Conservation (phyloP, 2,888 invertebrate species). For the Rhagium mordax region DNA sequence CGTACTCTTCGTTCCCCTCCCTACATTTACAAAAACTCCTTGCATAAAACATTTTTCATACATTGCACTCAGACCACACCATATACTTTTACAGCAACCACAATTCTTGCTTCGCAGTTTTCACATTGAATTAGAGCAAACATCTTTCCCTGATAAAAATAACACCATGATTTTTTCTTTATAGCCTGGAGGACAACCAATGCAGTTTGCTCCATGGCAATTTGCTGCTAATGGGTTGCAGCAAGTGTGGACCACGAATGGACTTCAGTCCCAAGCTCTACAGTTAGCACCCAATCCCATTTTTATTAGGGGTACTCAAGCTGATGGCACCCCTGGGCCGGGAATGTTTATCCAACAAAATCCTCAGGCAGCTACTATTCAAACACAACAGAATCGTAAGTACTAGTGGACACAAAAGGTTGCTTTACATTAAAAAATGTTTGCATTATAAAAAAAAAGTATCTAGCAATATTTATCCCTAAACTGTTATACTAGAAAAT, state of each 20-base stretch:
- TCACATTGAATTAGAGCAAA: slow-evolving; percentile 4
- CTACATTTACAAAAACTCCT: slow-evolving; percentile 33
- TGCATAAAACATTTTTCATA: neutral
- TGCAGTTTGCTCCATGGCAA: slow-evolving; percentile 88
- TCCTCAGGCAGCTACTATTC: slow-evolving; percentile 78
- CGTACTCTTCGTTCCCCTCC: slow-evolving; percentile 48
- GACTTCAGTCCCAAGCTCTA: slow-evolving; percentile 79
- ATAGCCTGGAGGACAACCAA: slow-evolving; percentile 77
- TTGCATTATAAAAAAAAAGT: too few species aligned
- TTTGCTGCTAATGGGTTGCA: slow-evolving; percentile 75
- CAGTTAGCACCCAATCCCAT: slow-evolving; percentile 85
- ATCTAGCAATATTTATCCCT: too few species aligned
- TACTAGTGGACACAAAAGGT: slow-evolving; percentile 49
- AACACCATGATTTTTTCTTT: slow-evolving; percentile 33
- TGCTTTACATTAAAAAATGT: too few species aligned
- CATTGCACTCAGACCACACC: slow-evolving; percentile 12
- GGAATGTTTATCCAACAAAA: slow-evolving; percentile 89
- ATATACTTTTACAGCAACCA: slow-evolving; percentile 23
- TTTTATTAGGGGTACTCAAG: slow-evolving; percentile 86
- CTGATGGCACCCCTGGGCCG: slow-evolving; percentile 77
- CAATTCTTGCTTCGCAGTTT: slow-evolving; percentile 26
- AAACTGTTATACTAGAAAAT: too few species aligned
- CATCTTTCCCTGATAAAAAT: neutral
- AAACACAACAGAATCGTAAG: slow-evolving; percentile 80
- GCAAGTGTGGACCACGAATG: slow-evolving; percentile 83